Evolutionary conservation across 2,888 invertebrate species (phyloP), one percentile per base, ranked within the genome.

Genomic region (Platycheirus albimanus): DNA sequence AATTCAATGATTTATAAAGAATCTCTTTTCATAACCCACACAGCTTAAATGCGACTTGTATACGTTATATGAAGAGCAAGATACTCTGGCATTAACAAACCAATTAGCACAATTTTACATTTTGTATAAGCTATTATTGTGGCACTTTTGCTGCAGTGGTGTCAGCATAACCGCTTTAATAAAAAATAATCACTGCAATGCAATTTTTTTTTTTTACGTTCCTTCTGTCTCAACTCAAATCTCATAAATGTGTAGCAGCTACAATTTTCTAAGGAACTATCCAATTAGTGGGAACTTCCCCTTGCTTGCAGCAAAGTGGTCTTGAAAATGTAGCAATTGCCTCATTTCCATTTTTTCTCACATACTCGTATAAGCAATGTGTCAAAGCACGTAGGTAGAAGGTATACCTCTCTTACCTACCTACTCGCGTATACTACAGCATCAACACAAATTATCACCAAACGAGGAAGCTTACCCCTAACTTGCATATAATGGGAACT

Each of bases 281-380:
- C 85, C 85, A 85, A 85, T 85, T 85, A 85, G 85, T 85, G 76
- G 85, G 63, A 63, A 84, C 74, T 85, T 83, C 85, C 85, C 72
- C 76, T 15, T 79, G 76, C 49, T 28, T 81, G 69, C 72, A 77
- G 67, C 58, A 69, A 61, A 78, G 78, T 69, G 69, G 64, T 78
- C 77, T 83, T 78, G 72, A 64, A 72, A 83, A 52, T 74, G 72
- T 83, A 63, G 56, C 77, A 78, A 83, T 83, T 83, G 78, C 74
- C 83, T 83, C 78, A 84, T 84, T 84, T 84, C 84, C 84, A 84
- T 84, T 70, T 69, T 41, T 45, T 61, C 77, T 43, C 80, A 80
- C 79, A 74, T 66, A 38, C 13, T 19, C 61, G 17, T 15, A 52
- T 36, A 67, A 63, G 63, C 63, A 49, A 71, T 36, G 56, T 47